A percentile compares a stretch with the other conserved stretches of the same genome.
Evolutionary conservation across 2,113 vertebrate species (phyloP).

Genomic region (Lepus timidus): DNA sequence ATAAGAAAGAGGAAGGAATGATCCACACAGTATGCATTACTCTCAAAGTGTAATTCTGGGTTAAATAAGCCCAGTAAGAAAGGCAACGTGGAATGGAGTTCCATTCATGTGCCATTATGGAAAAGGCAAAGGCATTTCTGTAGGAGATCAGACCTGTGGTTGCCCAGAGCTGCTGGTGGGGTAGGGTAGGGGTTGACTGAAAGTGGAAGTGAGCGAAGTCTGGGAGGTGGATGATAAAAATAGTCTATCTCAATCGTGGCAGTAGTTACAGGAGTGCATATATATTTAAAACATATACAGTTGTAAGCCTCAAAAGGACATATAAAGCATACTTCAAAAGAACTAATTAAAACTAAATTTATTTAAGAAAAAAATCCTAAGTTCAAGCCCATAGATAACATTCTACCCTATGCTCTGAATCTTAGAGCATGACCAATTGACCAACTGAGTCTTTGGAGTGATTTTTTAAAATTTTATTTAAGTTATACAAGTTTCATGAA

Average conservation of each 20-base stretch:
- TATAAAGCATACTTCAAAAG: neutral
- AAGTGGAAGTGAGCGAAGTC: neutral
- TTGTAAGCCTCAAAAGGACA: neutral
- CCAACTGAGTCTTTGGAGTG: too few relatives aligned
- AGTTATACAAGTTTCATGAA: too few relatives aligned
- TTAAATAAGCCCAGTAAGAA: neutral
- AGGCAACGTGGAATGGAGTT: neutral
- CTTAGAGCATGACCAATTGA: neutral
- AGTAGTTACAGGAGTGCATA: neutral
- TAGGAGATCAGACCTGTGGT: neutral
- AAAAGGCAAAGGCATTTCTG: neutral
- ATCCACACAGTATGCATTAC: neutral
- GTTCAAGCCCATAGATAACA: neutral
- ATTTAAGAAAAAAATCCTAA: neutral
- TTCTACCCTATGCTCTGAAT: neutral
- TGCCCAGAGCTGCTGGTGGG: neutral
- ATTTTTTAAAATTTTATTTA: too few relatives aligned
- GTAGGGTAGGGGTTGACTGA: neutral
- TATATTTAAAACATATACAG: neutral
- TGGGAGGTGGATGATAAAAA: neutral
- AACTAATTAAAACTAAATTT: neutral
- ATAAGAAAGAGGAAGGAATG: neutral
- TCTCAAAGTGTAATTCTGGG: neutral
- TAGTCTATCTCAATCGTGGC: neutral
- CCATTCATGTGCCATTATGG: neutral